A percentile compares a stretch with the other conserved stretches of the same genome.
phyloP scores from a whole-genome alignment of 2,888 invertebrate species.

The Epinotia demarniana region DNA sequence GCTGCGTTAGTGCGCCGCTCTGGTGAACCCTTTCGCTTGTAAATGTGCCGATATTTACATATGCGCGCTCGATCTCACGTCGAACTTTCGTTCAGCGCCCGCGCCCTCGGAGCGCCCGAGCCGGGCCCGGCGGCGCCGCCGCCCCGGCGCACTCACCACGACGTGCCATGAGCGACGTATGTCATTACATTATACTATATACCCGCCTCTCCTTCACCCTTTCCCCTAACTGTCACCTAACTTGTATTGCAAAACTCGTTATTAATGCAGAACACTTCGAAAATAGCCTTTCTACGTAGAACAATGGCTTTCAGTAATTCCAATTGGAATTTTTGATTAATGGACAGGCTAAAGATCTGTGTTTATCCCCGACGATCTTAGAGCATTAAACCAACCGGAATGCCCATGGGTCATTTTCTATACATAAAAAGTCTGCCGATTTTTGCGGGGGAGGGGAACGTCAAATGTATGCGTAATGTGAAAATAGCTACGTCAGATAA shows the following conservation, averaged over 20 bases:
- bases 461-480: no score
- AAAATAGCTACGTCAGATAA: no score
- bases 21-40: conserved; percentile 85
- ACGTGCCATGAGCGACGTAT: conserved; percentile 81
- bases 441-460: no score
- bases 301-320: background rate
- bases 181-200: conserved; percentile 53
- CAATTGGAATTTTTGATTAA: background rate
- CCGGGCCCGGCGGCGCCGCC: conserved; percentile 62
- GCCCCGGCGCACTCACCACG: conserved; percentile 72
- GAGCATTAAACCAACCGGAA: no score
- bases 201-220: conserved; percentile 12
- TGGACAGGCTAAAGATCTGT: background rate
- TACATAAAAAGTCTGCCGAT: no score
- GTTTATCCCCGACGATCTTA: background rate
- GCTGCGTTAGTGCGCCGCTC: conserved; percentile 83
- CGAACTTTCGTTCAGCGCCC: conserved; percentile 83
- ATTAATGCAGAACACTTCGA: background rate
- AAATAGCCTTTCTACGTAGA: background rate
- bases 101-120: conserved; percentile 70
- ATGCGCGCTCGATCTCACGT: conserved; percentile 82
- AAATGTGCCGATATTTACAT: conserved; percentile 85
- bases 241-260: background rate
- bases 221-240: conserved; percentile 13
- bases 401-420: no score